Evolutionary conservation across 37 sponge, comb jelly and placozoan species (phyloP).

Genomic region (Petrosia ficiformis): DNA sequence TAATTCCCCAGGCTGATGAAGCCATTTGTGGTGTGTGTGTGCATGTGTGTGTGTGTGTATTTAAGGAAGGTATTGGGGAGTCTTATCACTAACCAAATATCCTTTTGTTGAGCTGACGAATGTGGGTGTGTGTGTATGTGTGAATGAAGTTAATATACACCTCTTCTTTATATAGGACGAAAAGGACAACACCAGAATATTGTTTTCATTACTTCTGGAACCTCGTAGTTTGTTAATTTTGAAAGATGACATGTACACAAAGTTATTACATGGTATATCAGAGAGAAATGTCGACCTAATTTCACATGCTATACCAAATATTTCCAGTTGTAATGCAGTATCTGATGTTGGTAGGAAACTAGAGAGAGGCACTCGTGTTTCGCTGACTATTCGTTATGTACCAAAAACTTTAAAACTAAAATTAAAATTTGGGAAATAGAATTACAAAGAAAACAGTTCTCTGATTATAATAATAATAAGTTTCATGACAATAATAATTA

Average conservation of each 20-base stretch:
- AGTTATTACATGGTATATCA: conserved; percentile 69
- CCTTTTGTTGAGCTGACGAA: too few species aligned
- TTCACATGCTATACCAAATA: too few species aligned
- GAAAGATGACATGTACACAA: conserved; percentile 80
- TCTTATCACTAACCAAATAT: too few species aligned
- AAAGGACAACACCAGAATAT: too few species aligned
- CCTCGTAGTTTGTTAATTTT: conserved; percentile 88
- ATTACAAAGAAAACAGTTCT: neutral
- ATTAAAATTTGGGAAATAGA: conserved; percentile 48
- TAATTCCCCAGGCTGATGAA: too few species aligned
- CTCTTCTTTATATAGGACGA: too few species aligned
- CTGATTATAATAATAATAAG: neutral
- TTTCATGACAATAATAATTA: too few species aligned
- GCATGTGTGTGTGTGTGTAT: too few species aligned
- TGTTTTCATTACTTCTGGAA: conserved; percentile 91
- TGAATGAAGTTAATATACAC: too few species aligned
- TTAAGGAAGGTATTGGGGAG: too few species aligned
- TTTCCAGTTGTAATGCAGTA: neutral
- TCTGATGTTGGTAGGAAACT: conserved; percentile 46
- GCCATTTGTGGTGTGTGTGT: too few species aligned
- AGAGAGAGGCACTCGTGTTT: conserved; percentile 83
- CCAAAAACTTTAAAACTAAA: conserved; percentile 83
- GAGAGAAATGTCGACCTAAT: conserved; percentile 43
- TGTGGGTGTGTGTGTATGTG: too few species aligned
- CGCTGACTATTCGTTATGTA: conserved; percentile 94